phyloP scores from a whole-genome alignment of 2,797 vertebrate genomes.

The Lepus oiostolus region DNA sequence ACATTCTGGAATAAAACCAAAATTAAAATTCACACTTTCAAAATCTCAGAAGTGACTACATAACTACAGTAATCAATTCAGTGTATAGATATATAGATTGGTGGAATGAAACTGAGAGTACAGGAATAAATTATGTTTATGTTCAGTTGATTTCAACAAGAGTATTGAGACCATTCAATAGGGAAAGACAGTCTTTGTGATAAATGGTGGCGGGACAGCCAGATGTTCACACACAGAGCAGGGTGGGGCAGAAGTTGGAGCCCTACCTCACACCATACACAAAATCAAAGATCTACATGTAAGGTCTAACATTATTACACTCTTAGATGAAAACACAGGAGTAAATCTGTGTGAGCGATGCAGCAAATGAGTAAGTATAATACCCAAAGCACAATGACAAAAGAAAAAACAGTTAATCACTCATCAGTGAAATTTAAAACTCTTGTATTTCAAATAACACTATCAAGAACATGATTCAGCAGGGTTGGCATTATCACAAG shows the following conservation, averaged over 20 bases:
- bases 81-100: background rate
- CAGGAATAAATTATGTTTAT: constrained; percentile 26
- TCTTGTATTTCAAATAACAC: background rate
- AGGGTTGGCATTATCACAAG: too few species aligned
- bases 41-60: constrained; percentile 17
- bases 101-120: background rate
- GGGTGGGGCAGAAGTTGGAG: background rate
- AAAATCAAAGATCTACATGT: too few species aligned
- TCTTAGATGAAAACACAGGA: too few species aligned
- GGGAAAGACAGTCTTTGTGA: background rate
- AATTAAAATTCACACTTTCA: background rate
- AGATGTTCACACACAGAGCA: too few species aligned
- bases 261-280: background rate
- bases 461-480: background rate
- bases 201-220: background rate
- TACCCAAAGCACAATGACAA: background rate
- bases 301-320: too few species aligned
- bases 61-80: background rate
- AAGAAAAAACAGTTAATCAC: background rate
- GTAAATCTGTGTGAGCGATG: background rate
- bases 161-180: background rate
- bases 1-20: constrained; percentile 4
- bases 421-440: background rate
- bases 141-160: background rate
- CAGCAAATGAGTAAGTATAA: constrained; percentile 7